Evolutionary conservation across 2,888 invertebrate genomes (phyloP).

Genomic region (Meteorus cinctellus): DNA sequence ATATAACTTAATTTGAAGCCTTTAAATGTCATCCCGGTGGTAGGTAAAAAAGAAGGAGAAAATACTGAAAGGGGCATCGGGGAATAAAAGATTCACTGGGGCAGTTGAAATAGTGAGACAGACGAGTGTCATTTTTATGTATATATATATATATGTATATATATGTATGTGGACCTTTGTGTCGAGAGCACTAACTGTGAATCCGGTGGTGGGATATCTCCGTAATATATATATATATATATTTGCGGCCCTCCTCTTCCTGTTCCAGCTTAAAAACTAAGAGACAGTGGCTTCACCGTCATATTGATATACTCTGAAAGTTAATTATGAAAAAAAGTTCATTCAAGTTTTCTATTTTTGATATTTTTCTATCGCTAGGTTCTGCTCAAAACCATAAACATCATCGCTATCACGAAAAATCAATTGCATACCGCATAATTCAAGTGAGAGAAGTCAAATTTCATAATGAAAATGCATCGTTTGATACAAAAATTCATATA

Average conservation of each 20-base stretch:
- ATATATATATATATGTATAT: neutral
- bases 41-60: neutral
- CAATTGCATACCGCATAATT: no score
- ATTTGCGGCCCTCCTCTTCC: constrained; percentile 57
- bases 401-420: no score
- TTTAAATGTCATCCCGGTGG: neutral
- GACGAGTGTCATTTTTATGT: constrained; percentile 28
- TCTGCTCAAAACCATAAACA: no score
- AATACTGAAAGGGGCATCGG: neutral
- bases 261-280: constrained; percentile 46
- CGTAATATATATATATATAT: constrained; percentile 27
- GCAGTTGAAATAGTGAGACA: constrained; percentile 29
- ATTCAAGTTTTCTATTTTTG: no score
- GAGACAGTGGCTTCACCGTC: neutral
- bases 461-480: no score
- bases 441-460: no score
- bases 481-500: no score
- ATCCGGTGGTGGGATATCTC: constrained; percentile 60
- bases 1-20: neutral
- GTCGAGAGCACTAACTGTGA: constrained; percentile 63
- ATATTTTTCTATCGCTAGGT: no score
- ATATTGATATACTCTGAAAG: neutral
- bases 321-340: neutral
- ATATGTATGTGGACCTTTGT: constrained; percentile 55
- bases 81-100: constrained; percentile 19